Percentiles rank a stretch among this genome's conserved stretches.
Conservation (phyloP, 2,113 vertebrate species). For the Indri indri region DNA sequence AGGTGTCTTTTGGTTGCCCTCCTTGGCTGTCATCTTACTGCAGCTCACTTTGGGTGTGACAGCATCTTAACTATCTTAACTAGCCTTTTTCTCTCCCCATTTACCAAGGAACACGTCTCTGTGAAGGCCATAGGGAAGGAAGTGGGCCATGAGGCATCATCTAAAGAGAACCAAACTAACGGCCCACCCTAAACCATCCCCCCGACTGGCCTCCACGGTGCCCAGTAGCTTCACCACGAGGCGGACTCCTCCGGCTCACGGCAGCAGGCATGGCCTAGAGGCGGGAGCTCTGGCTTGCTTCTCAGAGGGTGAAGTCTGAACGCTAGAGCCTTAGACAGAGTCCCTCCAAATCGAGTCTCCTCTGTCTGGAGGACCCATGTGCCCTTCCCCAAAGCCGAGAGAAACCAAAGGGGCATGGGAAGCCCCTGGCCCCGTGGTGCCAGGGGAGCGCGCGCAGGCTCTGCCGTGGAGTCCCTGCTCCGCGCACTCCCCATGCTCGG, state of each 20-base stretch:
- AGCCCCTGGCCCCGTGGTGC: background rate
- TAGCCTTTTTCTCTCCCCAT: background rate
- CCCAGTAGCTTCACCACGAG: background rate
- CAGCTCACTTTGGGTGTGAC: background rate
- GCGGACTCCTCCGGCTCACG: background rate
- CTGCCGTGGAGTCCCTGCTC: background rate
- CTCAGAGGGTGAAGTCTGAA: background rate
- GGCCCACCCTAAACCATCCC: background rate
- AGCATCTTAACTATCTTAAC: background rate
- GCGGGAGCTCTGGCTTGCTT: background rate
- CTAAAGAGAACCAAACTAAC: background rate
- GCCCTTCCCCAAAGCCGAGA: background rate
- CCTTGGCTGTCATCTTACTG: background rate
- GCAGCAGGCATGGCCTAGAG: no score
- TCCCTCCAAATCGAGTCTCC: background rate
- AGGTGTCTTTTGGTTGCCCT: background rate
- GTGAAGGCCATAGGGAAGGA: background rate
- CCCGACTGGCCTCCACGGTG: rapidly evolving
- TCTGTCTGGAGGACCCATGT: background rate
- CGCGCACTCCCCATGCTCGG: background rate
- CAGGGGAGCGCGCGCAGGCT: rapidly evolving
- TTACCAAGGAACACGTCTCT: background rate
- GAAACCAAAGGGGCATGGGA: rapidly evolving
- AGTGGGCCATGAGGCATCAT: background rate
- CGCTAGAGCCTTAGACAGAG: background rate